Evolutionary conservation across 2,888 invertebrate genomes (phyloP), one percentile per base, ranked within the genome.

Genomic region (Andricus curvator): DNA sequence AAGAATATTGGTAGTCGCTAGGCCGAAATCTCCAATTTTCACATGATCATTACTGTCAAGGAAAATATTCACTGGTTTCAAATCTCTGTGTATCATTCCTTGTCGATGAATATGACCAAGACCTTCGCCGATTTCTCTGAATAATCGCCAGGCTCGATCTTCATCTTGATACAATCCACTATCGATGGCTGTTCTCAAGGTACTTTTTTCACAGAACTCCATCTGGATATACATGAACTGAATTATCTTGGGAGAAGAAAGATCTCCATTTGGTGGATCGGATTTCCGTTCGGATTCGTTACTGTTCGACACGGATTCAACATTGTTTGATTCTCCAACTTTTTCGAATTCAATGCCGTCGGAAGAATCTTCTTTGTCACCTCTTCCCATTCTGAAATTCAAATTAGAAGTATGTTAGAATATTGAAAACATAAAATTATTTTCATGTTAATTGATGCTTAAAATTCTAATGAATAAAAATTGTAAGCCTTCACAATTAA

Each of bases 151-250:
- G 33, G 97, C 95, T 64, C 98, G 94, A 88, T 96, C 96, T 48
- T 95, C 94, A 87, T 99, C 97, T 87, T 95, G 93, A 90, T 95
- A 96, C 56, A 98, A 92, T 29, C 96, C 96, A 82, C 95, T 95
- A 93, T 99, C 99, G 82, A 99, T 99, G 4, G 98, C 98, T 83
- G 96, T 97, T 88, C 96, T 94, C 48, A 98, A 93, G 0, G 99
- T 99, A 88, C 97, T 97, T 90, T 98, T 99, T 91, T 99, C 99
- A 92, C 99, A 99, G 93, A 98, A 99, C 93, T 99, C 99, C 99
- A 99, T 99, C 94, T 99, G 98, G 86, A 97, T 97, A 90, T 97
- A 98, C 93, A 99, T 95, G 80, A 96, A 96, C 89, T 96, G 96
- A 74, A 95, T 94, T 87, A 94, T 93, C 56, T 88, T 89, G 17